Evolutionary conservation across 1,140 invertebrate genomes (phyloP), one percentile per base, ranked within the genome.

Genomic region (Drosophila repleta): DNA sequence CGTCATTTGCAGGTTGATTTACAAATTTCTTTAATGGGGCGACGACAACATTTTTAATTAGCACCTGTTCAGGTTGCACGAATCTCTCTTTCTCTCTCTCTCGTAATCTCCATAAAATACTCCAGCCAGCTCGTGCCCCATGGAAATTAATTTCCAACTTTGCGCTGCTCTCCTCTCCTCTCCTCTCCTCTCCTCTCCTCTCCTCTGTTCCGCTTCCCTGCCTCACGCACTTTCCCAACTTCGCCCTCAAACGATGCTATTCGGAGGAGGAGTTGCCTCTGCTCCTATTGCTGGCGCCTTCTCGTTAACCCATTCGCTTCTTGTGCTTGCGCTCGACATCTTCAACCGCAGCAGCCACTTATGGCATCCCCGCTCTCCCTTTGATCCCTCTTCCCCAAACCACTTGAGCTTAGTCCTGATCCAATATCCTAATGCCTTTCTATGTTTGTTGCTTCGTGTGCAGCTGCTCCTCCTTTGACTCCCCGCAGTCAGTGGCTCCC

Each of bases 1-100:
- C 64, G 56, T 66, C 75, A 58, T 79, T 73, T 71, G 69, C 53
- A 81, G 67, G 71, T 76, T 87, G 75, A 87, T 88, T 81, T 75
- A 87, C 78, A 87, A 87, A 87, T 87, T 88, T 79, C 72, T 67
- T 83, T 83, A 88, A 88, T 79, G 83, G 72, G 79, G 64, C 79
- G 73, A 74, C 83, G 61, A 88, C 83, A 88, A 83, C 79, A 83
- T 83, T 88, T 88, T 88, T 88, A 88, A 88, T 88, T 88, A 88
- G 83, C 79, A 88, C 82, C 78, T 87, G 78, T 73, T 69, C 63
- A 58, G 35, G 70, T 49, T 39, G 46, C 57, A 56, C 18, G 56
- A 35, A 62, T 63, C 43, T 52, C 52, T n/a, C n/a, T n/a, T n/a
- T n/a, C n/a, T n/a, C n/a, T n/a, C n/a, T n/a, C n/a, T 20, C 20